Evolutionary conservation across 2,113 vertebrate species (phyloP).

Genomic region (Arothron firmamentum): DNA sequence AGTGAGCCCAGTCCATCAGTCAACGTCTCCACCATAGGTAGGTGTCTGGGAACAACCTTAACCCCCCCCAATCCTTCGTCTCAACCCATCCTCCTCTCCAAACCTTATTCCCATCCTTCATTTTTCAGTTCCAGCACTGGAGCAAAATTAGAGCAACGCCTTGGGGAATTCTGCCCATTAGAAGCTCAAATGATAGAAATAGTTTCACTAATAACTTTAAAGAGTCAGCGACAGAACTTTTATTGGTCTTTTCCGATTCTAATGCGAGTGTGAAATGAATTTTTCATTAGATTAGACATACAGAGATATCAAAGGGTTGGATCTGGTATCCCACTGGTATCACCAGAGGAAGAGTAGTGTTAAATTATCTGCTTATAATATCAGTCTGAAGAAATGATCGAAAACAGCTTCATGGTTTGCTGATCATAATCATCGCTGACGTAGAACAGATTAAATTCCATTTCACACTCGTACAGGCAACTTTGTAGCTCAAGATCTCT

Average conservation of each 20-base stretch:
- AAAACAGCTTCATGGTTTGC: slow-evolving; percentile 13
- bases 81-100: slow-evolving; percentile 14
- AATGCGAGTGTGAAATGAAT: slow-evolving; percentile 45
- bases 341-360: slow-evolving; percentile 11
- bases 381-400: slow-evolving; percentile 13
- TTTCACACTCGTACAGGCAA: no score
- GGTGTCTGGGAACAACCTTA: slow-evolving; percentile 56
- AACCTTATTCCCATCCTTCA: slow-evolving; percentile 7
- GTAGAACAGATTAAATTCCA: slow-evolving; percentile 5
- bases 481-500: no score
- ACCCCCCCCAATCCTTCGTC: slow-evolving; percentile 13
- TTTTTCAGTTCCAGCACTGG: slow-evolving; percentile 21
- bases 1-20: slow-evolving; percentile 89
- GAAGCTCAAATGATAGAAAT: slow-evolving; percentile 51
- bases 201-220: slow-evolving; percentile 44
- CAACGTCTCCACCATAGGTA: slow-evolving; percentile 89
- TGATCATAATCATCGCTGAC: slow-evolving; percentile 11
- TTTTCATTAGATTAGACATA: slow-evolving; percentile 37
- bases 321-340: slow-evolving; percentile 15
- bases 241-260: slow-evolving; percentile 27
- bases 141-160: slow-evolving; percentile 55
- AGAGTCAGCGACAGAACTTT: slow-evolving; percentile 26
- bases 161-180: slow-evolving; percentile 53
- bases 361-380: slow-evolving; percentile 13
- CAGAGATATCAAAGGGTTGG: slow-evolving; percentile 6